Base-by-base conservation (phyloP, 2,797 vertebrate genomes). In the Microchirus variegatus region DNA sequence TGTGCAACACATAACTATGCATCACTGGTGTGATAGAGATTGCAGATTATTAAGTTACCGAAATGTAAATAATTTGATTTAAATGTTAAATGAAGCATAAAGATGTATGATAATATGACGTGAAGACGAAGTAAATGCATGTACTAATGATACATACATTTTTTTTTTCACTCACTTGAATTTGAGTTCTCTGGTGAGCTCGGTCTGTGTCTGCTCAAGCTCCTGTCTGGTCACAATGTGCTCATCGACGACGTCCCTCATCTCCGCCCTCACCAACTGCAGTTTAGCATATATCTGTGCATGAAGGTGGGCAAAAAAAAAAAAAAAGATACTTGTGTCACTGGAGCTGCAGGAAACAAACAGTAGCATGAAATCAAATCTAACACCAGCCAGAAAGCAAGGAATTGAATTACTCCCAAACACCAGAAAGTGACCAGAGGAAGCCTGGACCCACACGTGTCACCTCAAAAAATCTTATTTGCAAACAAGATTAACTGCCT, bases 131-230 rank as follows among this genome's bases (percentile, higher is more conserved):
- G 4, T 31, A 8, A 31, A 31, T 31, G 8, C 44, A 5, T n/a
- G 9, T 48, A 19, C 42, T 22, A 31, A 31, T 26, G 5, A 26
- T 18, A 48, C 10, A 9, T n/a, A n/a, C n/a, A n/a, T n/a, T n/a
- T n/a, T n/a, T n/a, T n/a, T n/a, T n/a, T n/a, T n/a, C 1, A 45
- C 94, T 87, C 89, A 99, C 97, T 97, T 99, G 93, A 96, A 97
- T 84, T 99, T 99, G 67, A 99, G 96, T 67, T 99, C 97, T 80
- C 96, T 90, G 0, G 96, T 99, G 87, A 99, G 95, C 80, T 98
- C 96, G 2, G 94, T 95, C 92, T 98, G 95, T 0, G 96, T 97
- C 88, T 98, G 95, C 81, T 98, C 97, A 19, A 99, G 94, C 90
- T 99, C 97, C 90, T 98, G 97, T 65, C 97, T 93, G 81, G 94